These are phyloP conservation scores for Boloria euphrosyne DNA, from an alignment of 2,888 invertebrate species.

Conservation along the genomic window DNA sequence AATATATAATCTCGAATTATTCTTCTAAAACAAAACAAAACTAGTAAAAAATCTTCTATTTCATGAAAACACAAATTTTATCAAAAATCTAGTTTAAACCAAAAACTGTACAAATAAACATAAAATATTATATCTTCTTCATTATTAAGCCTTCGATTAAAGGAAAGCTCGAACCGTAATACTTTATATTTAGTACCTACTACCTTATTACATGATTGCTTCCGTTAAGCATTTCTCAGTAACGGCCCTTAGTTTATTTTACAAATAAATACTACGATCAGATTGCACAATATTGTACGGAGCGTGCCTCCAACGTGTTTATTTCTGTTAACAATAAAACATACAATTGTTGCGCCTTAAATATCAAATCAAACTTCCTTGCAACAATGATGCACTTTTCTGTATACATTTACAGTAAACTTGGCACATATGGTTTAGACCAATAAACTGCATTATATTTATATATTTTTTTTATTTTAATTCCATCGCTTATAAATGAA, in stretches of 20 bases:
- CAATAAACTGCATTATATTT: background rate
- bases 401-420: background rate
- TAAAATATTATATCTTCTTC: no score
- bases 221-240: slow-evolving; percentile 19
- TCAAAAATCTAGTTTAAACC: no score
- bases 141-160: no score
- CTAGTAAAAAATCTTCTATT: no score
- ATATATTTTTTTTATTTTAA: no score
- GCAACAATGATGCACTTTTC: background rate
- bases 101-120: no score
- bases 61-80: no score
- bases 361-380: slow-evolving; percentile 9
- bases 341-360: slow-evolving; percentile 3
- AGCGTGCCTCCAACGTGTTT: slow-evolving; percentile 29
- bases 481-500: no score
- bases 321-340: slow-evolving; percentile 17
- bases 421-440: no score
- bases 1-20: no score
- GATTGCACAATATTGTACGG: slow-evolving; percentile 28
- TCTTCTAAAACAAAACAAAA: no score
- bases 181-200: background rate
- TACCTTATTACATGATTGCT: slow-evolving; percentile 6
- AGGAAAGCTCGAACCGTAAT: background rate
- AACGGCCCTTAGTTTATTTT: slow-evolving; percentile 27
- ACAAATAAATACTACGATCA: slow-evolving; percentile 28